Evolutionary conservation across 2,797 vertebrate species (phyloP).

Genomic region (Sebastes minor): DNA sequence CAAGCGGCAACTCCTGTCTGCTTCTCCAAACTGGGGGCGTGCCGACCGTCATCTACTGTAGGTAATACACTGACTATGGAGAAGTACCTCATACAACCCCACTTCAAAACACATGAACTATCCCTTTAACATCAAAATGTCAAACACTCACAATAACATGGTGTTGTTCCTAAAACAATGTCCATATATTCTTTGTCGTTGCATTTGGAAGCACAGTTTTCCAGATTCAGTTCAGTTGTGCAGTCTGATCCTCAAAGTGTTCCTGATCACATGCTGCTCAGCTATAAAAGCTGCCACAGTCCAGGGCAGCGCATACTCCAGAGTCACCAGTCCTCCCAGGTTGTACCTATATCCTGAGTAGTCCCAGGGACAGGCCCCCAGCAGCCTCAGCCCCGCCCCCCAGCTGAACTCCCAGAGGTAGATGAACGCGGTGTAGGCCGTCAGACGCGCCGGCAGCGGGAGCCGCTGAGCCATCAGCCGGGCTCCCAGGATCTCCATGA

Average conservation of each 20-base stretch:
- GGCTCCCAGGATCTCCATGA: conserved; percentile 77
- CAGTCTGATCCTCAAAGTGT: conserved; percentile 69
- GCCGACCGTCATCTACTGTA: background rate
- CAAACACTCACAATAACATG: background rate
- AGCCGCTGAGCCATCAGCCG: conserved; percentile 55
- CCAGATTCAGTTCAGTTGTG: conserved; percentile 18
- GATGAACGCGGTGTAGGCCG: conserved; percentile 79
- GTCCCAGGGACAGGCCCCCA: conserved; percentile 86
- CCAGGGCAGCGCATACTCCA: conserved; percentile 84
- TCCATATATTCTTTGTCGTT: background rate
- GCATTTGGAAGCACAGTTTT: conserved; percentile 3
- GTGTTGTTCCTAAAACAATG: background rate
- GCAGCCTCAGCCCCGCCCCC: conserved; percentile 70
- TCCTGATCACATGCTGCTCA: conserved; percentile 79
- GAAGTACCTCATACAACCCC: too few relatives aligned
- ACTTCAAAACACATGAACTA: too few relatives aligned
- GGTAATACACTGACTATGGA: too few relatives aligned
- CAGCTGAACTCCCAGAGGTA: conserved; percentile 85
- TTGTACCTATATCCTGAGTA: conserved; percentile 81
- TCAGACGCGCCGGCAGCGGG: conserved; percentile 67
- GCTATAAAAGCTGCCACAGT: conserved; percentile 74
- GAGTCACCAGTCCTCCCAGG: conserved; percentile 80
- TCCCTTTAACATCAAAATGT: background rate
- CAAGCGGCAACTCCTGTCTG: too few relatives aligned
- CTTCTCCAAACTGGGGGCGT: too few relatives aligned